Evolutionary conservation across 2,113 vertebrate species (phyloP).

Genomic region (Myrmecobius fasciatus): DNA sequence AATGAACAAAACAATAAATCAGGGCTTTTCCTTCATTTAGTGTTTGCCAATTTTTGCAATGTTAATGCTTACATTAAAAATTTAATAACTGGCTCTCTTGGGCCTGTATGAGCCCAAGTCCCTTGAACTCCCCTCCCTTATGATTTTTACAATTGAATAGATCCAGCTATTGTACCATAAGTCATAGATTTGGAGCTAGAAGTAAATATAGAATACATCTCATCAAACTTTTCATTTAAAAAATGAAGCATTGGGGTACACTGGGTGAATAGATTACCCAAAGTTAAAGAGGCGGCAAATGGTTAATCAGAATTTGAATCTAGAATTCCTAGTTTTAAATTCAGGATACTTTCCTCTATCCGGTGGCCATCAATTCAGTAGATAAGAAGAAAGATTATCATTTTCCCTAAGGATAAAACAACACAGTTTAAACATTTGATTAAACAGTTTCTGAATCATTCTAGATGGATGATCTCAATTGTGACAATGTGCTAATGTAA

Average conservation of each 20-base stretch:
- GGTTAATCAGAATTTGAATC: neutral
- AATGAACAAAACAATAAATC: neutral
- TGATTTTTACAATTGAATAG: neutral
- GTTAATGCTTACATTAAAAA: neutral
- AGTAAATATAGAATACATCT: neutral
- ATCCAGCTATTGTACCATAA: neutral
- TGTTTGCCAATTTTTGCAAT: neutral
- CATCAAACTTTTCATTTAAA: neutral
- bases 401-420: neutral
- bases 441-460: neutral
- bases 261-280: neutral
- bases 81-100: neutral
- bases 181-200: neutral
- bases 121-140: neutral
- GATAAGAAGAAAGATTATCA: neutral
- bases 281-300: neutral
- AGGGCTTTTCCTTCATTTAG: neutral
- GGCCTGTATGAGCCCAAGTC: neutral
- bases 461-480: neutral
- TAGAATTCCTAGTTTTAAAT: neutral
- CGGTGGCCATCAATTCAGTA: neutral
- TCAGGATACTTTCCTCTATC: neutral
- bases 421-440: neutral
- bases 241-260: neutral
- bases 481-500: neutral